phyloP scores from a whole-genome alignment of 2,888 invertebrate genomes.

The Ariolimax columbianus region DNA sequence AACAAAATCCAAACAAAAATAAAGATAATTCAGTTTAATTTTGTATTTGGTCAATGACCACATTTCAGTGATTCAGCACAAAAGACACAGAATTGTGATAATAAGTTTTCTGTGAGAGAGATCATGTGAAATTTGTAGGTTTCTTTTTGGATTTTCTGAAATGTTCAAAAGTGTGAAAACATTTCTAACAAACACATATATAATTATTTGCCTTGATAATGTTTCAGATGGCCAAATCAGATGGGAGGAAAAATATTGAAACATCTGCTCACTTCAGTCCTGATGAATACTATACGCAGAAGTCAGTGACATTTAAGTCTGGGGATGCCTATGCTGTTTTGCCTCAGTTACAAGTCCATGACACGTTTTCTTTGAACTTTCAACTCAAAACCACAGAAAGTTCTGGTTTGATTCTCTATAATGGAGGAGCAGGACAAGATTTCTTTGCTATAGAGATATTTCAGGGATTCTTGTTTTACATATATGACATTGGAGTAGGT shows the following conservation, averaged over 20 bases:
- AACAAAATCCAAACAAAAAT: no score
- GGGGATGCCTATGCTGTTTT: slow-evolving; percentile 94
- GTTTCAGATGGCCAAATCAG: slow-evolving; percentile 82
- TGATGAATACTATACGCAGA: slow-evolving; percentile 83
- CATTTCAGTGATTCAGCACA: no score
- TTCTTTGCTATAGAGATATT: slow-evolving; percentile 94
- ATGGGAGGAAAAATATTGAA: slow-evolving; percentile 84
- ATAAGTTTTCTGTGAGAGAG: no score
- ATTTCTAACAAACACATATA: neutral
- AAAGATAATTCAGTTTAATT: no score
- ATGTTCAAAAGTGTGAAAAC: no score
- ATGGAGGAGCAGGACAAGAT: slow-evolving; percentile 92
- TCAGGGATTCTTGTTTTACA: slow-evolving; percentile 93
- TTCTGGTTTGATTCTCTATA: slow-evolving; percentile 92
- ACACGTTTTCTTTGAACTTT: slow-evolving; percentile 83
- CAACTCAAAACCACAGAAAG: slow-evolving; percentile 92
- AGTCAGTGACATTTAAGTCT: slow-evolving; percentile 94
- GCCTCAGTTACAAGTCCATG: slow-evolving; percentile 91
- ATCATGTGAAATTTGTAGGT: no score
- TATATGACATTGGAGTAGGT: slow-evolving; percentile 94
- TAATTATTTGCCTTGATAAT: neutral
- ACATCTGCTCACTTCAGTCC: slow-evolving; percentile 89
- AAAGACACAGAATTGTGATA: no score
- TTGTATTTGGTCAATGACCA: no score
- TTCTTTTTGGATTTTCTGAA: no score